Conservation (phyloP, 2,113 vertebrate genomes). For the Tetrao urogallus region DNA sequence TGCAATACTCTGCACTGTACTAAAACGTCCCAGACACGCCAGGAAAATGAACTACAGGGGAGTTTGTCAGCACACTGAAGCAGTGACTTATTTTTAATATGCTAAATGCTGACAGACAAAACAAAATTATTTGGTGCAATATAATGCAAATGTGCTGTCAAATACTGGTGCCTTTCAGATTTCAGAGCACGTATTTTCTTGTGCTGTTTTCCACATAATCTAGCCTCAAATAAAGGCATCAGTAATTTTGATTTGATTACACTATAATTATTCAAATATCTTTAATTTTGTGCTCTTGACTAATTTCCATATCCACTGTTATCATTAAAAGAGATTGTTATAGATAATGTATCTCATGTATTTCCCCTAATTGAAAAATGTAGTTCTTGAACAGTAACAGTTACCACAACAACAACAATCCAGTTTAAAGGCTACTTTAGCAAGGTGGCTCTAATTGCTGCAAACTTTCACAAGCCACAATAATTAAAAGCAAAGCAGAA, state of each 20-base stretch:
- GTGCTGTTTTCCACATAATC: constrained; percentile 71
- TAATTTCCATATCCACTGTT: constrained; percentile 77
- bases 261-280: constrained; percentile 82
- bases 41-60: background rate
- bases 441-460: constrained; percentile 35
- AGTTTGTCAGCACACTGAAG: background rate
- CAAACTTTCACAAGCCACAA: background rate
- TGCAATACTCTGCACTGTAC: background rate
- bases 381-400: constrained; percentile 60
- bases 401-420: constrained; percentile 56
- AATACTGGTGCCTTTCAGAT: constrained; percentile 64
- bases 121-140: constrained; percentile 7
- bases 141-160: constrained; percentile 43
- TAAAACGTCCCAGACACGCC: background rate
- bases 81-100: background rate
- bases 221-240: constrained; percentile 75
- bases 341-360: constrained; percentile 71
- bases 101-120: background rate
- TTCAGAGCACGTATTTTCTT: constrained; percentile 72
- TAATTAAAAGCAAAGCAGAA: background rate
- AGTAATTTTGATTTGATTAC: constrained; percentile 81
- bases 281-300: constrained; percentile 75
- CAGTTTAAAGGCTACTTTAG: constrained; percentile 38
- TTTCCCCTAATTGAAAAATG: constrained; percentile 75
- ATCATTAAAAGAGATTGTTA: constrained; percentile 74